Percentiles rank a stretch among this genome's conserved stretches.
Conservation (phyloP, 2,797 vertebrate genomes). For the Enteromius paludinosus region DNA sequence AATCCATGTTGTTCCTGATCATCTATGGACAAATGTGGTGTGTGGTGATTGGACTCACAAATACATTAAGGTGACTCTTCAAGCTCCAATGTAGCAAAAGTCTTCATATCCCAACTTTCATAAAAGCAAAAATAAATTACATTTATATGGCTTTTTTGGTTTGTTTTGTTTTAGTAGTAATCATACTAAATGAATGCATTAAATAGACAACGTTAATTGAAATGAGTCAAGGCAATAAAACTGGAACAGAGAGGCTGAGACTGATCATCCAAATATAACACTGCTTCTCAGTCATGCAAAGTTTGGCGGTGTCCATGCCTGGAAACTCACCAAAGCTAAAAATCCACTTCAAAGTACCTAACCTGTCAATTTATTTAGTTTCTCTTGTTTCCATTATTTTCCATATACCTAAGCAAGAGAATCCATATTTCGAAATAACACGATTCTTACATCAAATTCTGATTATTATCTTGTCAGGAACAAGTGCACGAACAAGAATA, state of each 20-base stretch:
- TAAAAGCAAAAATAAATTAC: not conserved
- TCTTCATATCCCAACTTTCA: not conserved
- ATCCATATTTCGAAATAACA: not conserved
- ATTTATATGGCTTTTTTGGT: not conserved
- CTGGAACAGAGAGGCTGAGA: not conserved
- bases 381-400: not conserved
- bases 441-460: slow-evolving; percentile 1
- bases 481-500: slow-evolving; percentile 16
- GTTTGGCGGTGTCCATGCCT: slow-evolving; percentile 1
- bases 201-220: not conserved
- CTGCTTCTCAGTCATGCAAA: not conserved
- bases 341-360: not conserved
- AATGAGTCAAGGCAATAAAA: slow-evolving; percentile 1
- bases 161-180: slow-evolving; percentile 1
- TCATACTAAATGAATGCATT: not conserved
- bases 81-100: not conserved
- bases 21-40: not conserved
- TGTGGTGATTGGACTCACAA: not conserved
- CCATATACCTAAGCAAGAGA: not conserved
- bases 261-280: not conserved
- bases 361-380: not conserved
- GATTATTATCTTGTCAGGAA: slow-evolving; percentile 25
- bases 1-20: not conserved
- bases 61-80: not conserved
- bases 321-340: not conserved